Base-by-base conservation (phyloP, 2,113 vertebrate genomes). In the Kryptolebias marmoratus region DNA sequence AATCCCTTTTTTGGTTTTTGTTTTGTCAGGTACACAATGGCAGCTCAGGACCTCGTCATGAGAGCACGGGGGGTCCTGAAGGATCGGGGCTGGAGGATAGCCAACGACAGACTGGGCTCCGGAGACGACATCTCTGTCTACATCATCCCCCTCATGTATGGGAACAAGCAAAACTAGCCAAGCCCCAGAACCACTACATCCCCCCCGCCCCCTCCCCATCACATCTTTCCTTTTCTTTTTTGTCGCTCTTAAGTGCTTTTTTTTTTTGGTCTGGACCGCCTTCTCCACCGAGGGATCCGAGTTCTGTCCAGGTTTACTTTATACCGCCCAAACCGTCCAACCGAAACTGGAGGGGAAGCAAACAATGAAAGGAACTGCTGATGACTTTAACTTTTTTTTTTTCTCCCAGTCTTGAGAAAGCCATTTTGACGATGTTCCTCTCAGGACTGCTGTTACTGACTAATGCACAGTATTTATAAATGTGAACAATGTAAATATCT, bases 41-140 rank as follows among this genome's bases (percentile, higher is more conserved):
- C 96, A 1, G 96, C 98, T 16, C 97, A 99, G 85, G 97, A 99
- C 89, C 93, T 99, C 82, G 95, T 99, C 71, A 99, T 98, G 96
- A 94, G 94, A 60, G 98, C 97, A 4, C 91, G 97, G 0, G 98
- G 98, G 0, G 93, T 97, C 67, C 94, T 99, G 89, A 98, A 95
- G 88, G 97, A 99, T 84, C 93, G 96, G 82, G 96, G 97, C 88
- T 99, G 98, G 98, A 94, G 98, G 78, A 99, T 99, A 90, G 94
- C 96, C 48, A 96, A 96, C 9, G 96, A 99, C 90, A 92, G 95
- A 73, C 93, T 97, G 83, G 97, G 97, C 64, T 99, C 98, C 1
- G 97, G 96, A 83, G 98, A 99, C 0, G 98, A 99, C 93, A 99
- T 99, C 87, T 97, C 98, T 0, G 97, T 98, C 85, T 99, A 96